A percentile compares a stretch with the other conserved stretches of the same genome.
Evolutionary conservation across 1,140 invertebrate genomes (phyloP).

Genomic region (Drosophila mojavensis): DNA sequence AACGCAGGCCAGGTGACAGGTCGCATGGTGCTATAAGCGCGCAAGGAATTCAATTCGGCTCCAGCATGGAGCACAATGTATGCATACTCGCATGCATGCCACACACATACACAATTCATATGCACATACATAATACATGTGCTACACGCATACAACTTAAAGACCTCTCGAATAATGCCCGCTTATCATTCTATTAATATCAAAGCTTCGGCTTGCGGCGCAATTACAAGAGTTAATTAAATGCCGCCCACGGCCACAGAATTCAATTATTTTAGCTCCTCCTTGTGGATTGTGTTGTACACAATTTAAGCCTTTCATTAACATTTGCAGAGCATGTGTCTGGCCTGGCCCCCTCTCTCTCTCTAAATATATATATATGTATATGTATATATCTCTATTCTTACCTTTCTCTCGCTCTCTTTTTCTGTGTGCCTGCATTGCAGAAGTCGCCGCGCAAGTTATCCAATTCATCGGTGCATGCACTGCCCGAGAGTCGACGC

Average conservation of each 20-base stretch:
- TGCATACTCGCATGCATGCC: not conserved
- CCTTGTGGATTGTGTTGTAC: conserved; percentile 3
- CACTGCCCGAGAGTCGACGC: conserved; percentile 85
- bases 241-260: conserved; percentile 24
- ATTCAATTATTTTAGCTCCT: conserved; percentile 52
- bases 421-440: not conserved
- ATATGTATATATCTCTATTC: not conserved
- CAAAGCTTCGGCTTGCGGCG: conserved; percentile 30
- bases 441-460: conserved; percentile 86
- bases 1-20: conserved; percentile 39
- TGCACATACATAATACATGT: not conserved
- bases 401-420: not conserved
- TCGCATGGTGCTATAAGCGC: conserved; percentile 32
- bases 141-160: not conserved
- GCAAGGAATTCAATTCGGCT: conserved; percentile 7
- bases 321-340: conserved; percentile 48
- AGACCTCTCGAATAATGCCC: conserved; percentile 9
- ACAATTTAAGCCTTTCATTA: conserved; percentile 64
- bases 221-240: conserved; percentile 60
- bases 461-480: conserved; percentile 83
- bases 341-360: conserved; percentile 5
- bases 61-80: conserved; percentile 13
- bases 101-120: not conserved
- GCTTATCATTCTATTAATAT: conserved; percentile 69
- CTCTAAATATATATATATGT: not conserved